Evolutionary conservation across 2,888 invertebrate species (phyloP).

Genomic region (Dynastes tityus): DNA sequence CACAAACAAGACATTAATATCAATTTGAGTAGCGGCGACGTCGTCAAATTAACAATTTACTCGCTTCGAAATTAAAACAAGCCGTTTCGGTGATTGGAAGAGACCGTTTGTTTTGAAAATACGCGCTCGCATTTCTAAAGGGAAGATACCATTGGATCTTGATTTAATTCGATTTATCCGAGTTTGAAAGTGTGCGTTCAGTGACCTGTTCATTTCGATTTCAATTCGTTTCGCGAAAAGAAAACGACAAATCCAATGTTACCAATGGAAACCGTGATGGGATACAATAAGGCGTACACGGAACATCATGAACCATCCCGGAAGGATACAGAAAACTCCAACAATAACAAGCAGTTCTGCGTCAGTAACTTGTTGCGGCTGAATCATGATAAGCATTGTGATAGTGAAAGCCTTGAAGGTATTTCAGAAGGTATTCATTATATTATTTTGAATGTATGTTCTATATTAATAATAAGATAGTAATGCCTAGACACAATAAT

Average conservation of each 20-base stretch:
- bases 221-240: conserved; percentile 5
- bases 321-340: conserved; percentile 59
- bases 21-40: conserved; percentile 60
- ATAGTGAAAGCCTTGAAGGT: conserved; percentile 65
- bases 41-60: conserved; percentile 61
- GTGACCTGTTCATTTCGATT: conserved; percentile 15
- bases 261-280: conserved; percentile 58
- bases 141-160: background rate
- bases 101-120: conserved; percentile 55
- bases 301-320: conserved; percentile 60
- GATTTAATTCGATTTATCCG: conserved; percentile 3
- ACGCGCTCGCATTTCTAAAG: background rate
- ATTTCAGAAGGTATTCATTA: conserved; percentile 39
- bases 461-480: too few relatives aligned
- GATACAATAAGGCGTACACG: conserved; percentile 56
- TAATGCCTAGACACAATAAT: too few relatives aligned
- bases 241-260: background rate
- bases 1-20: conserved; percentile 68
- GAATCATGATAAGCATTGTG: conserved; percentile 64
- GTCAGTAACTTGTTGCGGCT: conserved; percentile 68
- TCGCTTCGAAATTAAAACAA: conserved; percentile 54
- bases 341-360: conserved; percentile 68
- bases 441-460: too few relatives aligned
- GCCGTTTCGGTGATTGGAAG: conserved; percentile 54
- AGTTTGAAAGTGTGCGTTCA: conserved; percentile 25